These are phyloP conservation scores for Mystacornis crossleyi DNA, from an alignment of 2,113 vertebrate genomes.

Conservation along the genomic window DNA sequence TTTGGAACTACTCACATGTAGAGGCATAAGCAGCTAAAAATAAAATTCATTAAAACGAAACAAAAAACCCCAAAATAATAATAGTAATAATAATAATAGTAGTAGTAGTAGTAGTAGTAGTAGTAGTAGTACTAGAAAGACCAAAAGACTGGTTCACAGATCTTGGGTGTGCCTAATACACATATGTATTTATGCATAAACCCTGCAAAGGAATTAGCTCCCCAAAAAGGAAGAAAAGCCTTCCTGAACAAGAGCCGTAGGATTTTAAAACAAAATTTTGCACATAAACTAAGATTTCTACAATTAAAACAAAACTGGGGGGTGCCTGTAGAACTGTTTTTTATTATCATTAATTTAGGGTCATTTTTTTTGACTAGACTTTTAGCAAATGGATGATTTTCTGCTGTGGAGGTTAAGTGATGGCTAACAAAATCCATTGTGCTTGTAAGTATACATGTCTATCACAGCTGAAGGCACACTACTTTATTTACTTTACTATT, in stretches of 20 bases:
- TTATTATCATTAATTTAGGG: not conserved
- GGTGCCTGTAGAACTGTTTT: not conserved
- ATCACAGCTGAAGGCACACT: not conserved
- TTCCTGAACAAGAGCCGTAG: not conserved
- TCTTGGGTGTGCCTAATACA: not conserved
- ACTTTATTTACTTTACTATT: not conserved
- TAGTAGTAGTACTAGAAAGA: not conserved
- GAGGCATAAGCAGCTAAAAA: not conserved
- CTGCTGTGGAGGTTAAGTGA: not conserved
- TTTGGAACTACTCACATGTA: not conserved
- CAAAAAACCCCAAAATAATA: not conserved
- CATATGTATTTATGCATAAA: not conserved
- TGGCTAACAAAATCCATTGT: not conserved
- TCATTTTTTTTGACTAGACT: not conserved
- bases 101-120: fast-evolving
- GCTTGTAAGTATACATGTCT: not conserved
- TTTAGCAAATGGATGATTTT: not conserved
- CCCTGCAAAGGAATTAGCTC: not conserved
- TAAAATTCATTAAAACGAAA: not conserved
- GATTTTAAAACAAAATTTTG: not conserved
- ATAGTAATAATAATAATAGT: fast-evolving
- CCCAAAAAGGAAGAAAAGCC: not conserved
- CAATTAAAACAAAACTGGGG: not conserved
- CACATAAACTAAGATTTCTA: not conserved
- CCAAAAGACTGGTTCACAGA: not conserved